Evolutionary conservation across 1,140 invertebrate genomes (phyloP).

Genomic region (Tetragnatha versicolor): DNA sequence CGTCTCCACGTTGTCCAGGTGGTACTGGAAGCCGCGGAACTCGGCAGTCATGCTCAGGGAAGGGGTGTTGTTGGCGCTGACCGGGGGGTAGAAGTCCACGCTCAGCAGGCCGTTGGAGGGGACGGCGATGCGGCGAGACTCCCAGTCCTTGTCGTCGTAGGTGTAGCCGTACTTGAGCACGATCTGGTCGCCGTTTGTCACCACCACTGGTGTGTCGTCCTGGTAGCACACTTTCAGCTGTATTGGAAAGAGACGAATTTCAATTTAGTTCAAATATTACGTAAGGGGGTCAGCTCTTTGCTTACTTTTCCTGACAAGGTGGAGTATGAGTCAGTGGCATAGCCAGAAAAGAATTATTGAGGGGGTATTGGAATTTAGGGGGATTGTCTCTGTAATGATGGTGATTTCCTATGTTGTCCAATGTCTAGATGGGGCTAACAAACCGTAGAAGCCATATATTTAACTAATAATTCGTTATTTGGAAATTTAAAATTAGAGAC

Average conservation of each 20-base stretch:
- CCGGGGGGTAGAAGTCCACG: conserved; percentile 74
- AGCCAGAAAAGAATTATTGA: no score
- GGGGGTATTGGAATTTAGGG: no score
- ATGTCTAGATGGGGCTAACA: no score
- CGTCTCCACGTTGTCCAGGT: conserved; percentile 70
- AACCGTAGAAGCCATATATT: no score
- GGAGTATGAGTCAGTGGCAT: no score
- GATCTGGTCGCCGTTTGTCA: conserved; percentile 70
- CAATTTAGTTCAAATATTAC: neutral
- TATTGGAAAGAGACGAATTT: conserved; percentile 1
- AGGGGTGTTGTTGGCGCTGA: conserved; percentile 27
- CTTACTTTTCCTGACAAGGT: no score
- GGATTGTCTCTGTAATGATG: no score
- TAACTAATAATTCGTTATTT: no score
- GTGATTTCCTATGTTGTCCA: no score
- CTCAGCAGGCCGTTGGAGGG: conserved; percentile 75
- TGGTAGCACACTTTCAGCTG: conserved; percentile 77
- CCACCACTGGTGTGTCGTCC: conserved; percentile 76
- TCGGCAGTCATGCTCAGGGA: conserved; percentile 56
- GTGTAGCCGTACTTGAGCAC: conserved; percentile 73
- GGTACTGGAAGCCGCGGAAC: conserved; percentile 58
- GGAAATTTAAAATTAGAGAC: no score
- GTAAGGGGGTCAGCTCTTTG: no score
- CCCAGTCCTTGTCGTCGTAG: conserved; percentile 72
- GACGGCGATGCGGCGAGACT: conserved; percentile 67